Evolutionary conservation across 1,140 invertebrate species (phyloP).

Genomic region (Subanguina moxae): DNA sequence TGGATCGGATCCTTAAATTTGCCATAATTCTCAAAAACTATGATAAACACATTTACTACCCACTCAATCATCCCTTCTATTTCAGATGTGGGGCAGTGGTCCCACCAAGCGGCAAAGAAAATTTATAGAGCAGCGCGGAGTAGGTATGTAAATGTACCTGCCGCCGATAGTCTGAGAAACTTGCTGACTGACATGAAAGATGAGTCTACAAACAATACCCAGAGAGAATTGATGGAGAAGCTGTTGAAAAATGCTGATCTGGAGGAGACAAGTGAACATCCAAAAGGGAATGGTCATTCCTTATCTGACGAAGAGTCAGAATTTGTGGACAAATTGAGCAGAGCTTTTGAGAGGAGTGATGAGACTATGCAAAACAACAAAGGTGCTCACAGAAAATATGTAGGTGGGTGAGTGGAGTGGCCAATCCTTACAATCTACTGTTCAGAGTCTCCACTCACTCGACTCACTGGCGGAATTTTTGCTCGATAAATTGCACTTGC

Average conservation of each 20-base stretch:
- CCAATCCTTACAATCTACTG: neutral
- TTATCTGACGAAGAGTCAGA: slow-evolving; percentile 23
- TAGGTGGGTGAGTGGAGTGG: neutral
- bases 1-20: too few species aligned
- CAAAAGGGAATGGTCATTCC: neutral
- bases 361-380: neutral
- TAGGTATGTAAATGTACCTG: neutral
- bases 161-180: neutral
- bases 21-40: neutral
- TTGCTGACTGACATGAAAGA: neutral
- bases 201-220: neutral
- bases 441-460: slow-evolving; percentile 15
- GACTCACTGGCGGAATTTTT: slow-evolving; percentile 50
- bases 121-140: slow-evolving; percentile 7
- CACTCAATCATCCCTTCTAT: too few species aligned
- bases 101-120: neutral
- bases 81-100: slow-evolving; percentile 3
- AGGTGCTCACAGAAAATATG: neutral
- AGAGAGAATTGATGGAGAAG: slow-evolving; percentile 5
- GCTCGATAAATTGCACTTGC: slow-evolving; percentile 48
- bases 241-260: slow-evolving; percentile 1
- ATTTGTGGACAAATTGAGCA: slow-evolving; percentile 30
- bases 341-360: slow-evolving; percentile 23
- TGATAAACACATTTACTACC: neutral
- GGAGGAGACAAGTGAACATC: slow-evolving; percentile 4